A percentile compares a stretch with the other conserved stretches of the same genome.
Evolutionary conservation across 1,140 invertebrate species (phyloP).

Genomic region (Nasonia longicornis): DNA sequence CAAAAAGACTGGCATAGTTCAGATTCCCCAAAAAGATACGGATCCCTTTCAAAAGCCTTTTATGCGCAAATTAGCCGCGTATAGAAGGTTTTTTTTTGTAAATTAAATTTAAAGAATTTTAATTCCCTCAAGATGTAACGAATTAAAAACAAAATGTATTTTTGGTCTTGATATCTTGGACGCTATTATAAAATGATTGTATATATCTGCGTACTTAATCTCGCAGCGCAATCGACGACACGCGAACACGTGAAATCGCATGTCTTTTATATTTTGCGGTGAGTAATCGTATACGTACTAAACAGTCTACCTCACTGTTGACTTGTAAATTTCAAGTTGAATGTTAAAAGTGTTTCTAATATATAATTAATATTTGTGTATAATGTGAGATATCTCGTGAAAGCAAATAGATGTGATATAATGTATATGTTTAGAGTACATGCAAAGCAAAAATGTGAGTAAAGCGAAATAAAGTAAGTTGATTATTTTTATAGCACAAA

Average conservation of each 20-base stretch:
- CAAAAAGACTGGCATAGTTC: no score
- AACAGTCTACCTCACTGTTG: conserved; percentile 18
- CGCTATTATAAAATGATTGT: conserved; percentile 5
- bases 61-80: neutral
- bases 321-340: conserved; percentile 26
- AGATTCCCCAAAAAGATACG: no score
- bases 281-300: conserved; percentile 4
- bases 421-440: neutral
- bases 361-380: neutral
- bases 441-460: neutral
- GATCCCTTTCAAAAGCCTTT: neutral
- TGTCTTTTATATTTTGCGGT: conserved; percentile 23
- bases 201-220: conserved; percentile 36
- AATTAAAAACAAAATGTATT: conserved; percentile 14
- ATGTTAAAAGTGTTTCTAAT: neutral
- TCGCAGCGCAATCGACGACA: conserved; percentile 30
- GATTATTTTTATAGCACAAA: conserved; percentile 5
- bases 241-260: conserved; percentile 37
- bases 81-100: neutral
- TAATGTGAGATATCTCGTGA: neutral
- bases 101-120: neutral
- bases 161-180: neutral
- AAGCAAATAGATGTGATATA: neutral
- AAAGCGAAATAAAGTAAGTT: neutral
- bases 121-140: neutral